A percentile compares a stretch with the other conserved stretches of the same genome.
These are phyloP conservation scores for Rhysida immarginata DNA, from an alignment of 1,140 invertebrate species.

Conservation along the genomic window DNA sequence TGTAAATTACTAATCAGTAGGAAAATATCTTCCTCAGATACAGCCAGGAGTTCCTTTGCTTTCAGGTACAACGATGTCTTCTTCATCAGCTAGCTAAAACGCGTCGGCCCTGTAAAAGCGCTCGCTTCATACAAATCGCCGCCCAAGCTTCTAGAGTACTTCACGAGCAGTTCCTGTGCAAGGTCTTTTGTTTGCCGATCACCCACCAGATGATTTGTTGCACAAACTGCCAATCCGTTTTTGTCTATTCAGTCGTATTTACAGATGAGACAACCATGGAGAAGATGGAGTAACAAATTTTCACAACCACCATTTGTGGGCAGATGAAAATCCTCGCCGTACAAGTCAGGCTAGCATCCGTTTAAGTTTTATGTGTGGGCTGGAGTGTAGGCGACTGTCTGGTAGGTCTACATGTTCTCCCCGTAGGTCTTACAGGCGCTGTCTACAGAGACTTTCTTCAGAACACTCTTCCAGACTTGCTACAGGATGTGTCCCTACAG, in stretches of 20 bases:
- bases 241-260: background rate
- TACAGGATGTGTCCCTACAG: constrained; percentile 1
- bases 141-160: background rate
- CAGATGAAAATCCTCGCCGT: background rate
- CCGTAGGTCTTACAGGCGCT: constrained; percentile 1
- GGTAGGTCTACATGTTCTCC: constrained; percentile 1
- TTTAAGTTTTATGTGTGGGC: constrained; percentile 1
- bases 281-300: background rate
- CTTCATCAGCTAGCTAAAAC: too few species aligned
- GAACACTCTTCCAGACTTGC: background rate
- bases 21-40: too few species aligned
- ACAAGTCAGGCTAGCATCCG: background rate
- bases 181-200: background rate
- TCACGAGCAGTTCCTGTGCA: background rate
- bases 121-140: too few species aligned
- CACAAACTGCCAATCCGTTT: background rate
- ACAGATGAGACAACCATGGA: background rate
- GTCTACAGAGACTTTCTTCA: background rate
- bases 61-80: too few species aligned
- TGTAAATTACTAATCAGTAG: too few species aligned
- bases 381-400: constrained; percentile 3
- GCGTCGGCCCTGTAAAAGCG: too few species aligned
- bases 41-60: too few species aligned
- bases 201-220: background rate
- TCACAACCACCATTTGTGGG: background rate